Conservation (phyloP, 1,140 invertebrate genomes). For the Drosophila carrolli region DNA sequence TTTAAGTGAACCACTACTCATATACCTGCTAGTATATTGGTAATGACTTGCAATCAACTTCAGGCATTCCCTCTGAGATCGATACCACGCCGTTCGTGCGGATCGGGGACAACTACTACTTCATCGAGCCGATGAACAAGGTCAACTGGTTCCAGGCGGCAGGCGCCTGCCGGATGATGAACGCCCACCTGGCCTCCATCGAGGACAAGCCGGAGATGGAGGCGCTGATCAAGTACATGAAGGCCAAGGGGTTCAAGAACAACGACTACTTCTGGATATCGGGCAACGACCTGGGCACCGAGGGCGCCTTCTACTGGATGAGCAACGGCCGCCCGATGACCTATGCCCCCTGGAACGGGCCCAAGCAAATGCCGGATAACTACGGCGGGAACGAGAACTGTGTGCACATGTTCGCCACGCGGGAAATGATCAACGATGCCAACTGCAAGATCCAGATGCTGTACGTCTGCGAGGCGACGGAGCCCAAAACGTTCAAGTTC, state of each 20-base stretch:
- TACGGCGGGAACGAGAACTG: constrained; percentile 76
- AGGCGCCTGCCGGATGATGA: constrained; percentile 71
- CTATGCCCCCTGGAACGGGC: constrained; percentile 63
- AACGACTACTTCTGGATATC: constrained; percentile 74
- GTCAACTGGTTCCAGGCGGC: constrained; percentile 74
- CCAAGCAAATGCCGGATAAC: constrained; percentile 74
- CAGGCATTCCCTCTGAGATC: constrained; percentile 66
- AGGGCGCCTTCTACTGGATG: constrained; percentile 70
- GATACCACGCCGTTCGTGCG: constrained; percentile 66
- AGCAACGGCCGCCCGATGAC: constrained; percentile 64
- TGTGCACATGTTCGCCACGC: constrained; percentile 69
- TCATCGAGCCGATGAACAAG: constrained; percentile 67
- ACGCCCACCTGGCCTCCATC: constrained; percentile 67
- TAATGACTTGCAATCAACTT: no score
- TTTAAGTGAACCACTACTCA: no score
- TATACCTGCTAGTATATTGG: no score
- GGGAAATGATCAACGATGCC: constrained; percentile 71
- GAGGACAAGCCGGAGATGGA: constrained; percentile 72
- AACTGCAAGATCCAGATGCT: constrained; percentile 74
- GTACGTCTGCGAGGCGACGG: constrained; percentile 66
- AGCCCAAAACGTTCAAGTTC: constrained; percentile 72
- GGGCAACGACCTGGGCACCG: constrained; percentile 68
- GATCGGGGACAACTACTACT: constrained; percentile 71
- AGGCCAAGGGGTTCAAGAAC: constrained; percentile 64
- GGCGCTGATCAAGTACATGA: constrained; percentile 63